Evolutionary conservation across 2,113 vertebrate genomes (phyloP).

Genomic region (Porphyrio hochstetteri): DNA sequence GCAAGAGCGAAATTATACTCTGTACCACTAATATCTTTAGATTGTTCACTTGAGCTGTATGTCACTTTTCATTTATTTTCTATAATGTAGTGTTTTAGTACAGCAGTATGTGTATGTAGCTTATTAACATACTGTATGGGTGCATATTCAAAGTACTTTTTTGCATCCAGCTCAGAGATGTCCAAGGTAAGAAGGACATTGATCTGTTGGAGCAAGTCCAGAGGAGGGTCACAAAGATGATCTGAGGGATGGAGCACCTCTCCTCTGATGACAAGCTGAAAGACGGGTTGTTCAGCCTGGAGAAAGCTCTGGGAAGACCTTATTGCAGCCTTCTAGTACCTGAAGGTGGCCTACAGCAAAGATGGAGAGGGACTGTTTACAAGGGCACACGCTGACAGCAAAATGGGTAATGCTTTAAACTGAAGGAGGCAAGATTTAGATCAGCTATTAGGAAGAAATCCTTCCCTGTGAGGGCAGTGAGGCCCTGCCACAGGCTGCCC

Average conservation of each 20-base stretch:
- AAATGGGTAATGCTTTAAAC: background rate
- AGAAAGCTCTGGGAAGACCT: background rate
- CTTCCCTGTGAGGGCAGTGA: background rate
- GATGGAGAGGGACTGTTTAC: no score
- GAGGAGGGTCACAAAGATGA: background rate
- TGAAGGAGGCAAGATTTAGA: background rate
- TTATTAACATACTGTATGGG: background rate
- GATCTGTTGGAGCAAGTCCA: accelerated
- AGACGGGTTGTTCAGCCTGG: background rate
- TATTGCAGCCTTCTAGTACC: no score
- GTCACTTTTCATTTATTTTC: background rate
- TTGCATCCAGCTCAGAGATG: background rate
- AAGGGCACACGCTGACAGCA: background rate
- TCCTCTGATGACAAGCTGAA: background rate
- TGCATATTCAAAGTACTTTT: background rate
- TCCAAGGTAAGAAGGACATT: background rate
- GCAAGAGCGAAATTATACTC: background rate
- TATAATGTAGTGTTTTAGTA: background rate
- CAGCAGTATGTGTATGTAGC: background rate
- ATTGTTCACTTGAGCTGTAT: background rate
- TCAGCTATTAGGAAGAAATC: background rate
- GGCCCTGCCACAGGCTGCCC: background rate
- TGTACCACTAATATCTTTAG: background rate
- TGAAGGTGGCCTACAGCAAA: no score
- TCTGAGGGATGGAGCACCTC: accelerated